A percentile compares a stretch with the other conserved stretches of the same genome.
Evolutionary conservation across 2,797 vertebrate genomes (phyloP).

Genomic region (Myiotriccus ornatus): DNA sequence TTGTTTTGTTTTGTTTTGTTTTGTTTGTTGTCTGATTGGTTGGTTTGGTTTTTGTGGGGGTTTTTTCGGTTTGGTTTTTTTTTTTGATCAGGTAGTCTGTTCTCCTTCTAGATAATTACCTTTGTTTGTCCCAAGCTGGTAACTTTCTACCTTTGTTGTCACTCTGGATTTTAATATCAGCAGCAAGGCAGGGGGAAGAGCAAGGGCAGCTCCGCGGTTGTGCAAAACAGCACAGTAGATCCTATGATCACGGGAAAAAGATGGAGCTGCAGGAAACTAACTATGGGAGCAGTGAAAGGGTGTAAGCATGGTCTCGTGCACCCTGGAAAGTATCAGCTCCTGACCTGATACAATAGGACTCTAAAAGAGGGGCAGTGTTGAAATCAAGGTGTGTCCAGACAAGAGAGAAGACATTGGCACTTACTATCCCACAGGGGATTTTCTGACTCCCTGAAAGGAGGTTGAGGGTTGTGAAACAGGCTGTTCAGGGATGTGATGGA

Average conservation of each 20-base stretch:
- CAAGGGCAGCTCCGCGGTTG: fast-evolving
- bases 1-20: neutral
- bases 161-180: fast-evolving
- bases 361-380: fast-evolving
- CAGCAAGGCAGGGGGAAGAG: neutral
- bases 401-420: neutral
- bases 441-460: neutral
- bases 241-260: too few species aligned
- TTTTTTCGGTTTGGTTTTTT: neutral
- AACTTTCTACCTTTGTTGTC: neutral
- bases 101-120: neutral
- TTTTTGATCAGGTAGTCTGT: neutral
- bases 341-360: neutral
- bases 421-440: neutral
- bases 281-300: fast-evolving
- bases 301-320: neutral
- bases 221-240: neutral
- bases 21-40: neutral
- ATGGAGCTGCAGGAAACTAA: neutral
- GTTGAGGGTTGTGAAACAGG: neutral
- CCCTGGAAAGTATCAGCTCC: neutral
- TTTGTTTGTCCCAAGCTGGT: neutral
- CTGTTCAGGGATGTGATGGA: neutral
- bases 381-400: too few species aligned
- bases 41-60: neutral